Base-by-base conservation (phyloP, 2,797 vertebrate genomes). In the Bradypus variegatus region DNA sequence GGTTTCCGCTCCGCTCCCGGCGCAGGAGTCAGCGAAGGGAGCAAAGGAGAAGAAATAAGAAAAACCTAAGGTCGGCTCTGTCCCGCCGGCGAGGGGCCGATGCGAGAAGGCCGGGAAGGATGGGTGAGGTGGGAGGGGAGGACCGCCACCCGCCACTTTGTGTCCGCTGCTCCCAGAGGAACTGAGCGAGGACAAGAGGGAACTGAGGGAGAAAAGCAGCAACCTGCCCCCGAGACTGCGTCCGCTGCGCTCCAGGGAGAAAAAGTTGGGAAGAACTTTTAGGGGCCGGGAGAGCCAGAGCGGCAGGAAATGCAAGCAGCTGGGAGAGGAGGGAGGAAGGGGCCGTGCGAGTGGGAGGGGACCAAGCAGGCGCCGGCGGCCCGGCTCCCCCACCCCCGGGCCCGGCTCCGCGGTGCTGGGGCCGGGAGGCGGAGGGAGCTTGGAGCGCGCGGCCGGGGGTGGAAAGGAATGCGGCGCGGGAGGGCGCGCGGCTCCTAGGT, bases 321-420 rank as follows among this genome's bases (percentile, higher is more conserved):
- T 41, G 48, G 50, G 83, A 65, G 76, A 50, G 83, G 93, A 84
- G 90, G 93, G 88, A 95, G 94, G 96, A 95, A 95, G 95, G 94
- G 95, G 94, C 96, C 83, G 91, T 67, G 93, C 93, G 82, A 88
- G 91, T 94, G 92, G 96, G 95, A 95, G 96, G 95, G 94, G 92
- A 94, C 95, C 75, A 93, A 95, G 95, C 96, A 94, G 93, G 93
- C 90, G 90, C 90, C 90, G 19, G 92, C 89, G 77, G 93, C 90
- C 87, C 60, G 81, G 62, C 81, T 90, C 89, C 90, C 94, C 94
- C 93, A 80, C 94, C 90, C 94, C 75, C 41, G 90, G 91, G 94
- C 94, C 90, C 21, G 69, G 94, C 89, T 77, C 55, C 0, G 81
- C 38, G 13, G 82, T 79, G 81, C 90, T 69, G 86, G 65, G 89